Conservation (phyloP, 2,888 invertebrate genomes). For the Harpalus rubripes region DNA sequence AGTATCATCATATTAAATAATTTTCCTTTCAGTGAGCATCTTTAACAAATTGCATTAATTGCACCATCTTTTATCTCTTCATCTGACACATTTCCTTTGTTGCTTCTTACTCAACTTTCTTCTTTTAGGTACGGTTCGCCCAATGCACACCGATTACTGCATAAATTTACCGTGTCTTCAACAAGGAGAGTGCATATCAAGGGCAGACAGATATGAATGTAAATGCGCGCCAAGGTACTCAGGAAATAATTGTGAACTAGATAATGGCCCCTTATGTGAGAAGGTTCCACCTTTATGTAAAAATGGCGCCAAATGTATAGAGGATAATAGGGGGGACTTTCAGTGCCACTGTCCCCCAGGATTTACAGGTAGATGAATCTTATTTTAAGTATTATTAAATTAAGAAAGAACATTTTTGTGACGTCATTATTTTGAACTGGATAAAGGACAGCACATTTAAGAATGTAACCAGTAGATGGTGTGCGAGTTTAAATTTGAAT, state of each 20-base stretch:
- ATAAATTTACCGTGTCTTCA: conserved; percentile 90
- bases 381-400: too few species aligned
- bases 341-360: conserved; percentile 85
- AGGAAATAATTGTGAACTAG: conserved; percentile 92
- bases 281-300: conserved; percentile 80
- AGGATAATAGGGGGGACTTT: conserved; percentile 85
- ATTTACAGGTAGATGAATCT: conserved; percentile 83
- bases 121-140: conserved; percentile 49
- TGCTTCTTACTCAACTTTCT: neutral
- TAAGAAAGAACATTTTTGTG: too few species aligned
- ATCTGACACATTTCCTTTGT: neutral
- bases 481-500: too few species aligned
- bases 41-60: neutral
- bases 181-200: conserved; percentile 89
- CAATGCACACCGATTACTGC: conserved; percentile 81
- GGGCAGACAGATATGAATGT: conserved; percentile 89
- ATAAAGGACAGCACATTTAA: too few species aligned
- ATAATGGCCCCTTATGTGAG: conserved; percentile 86
- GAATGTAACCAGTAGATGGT: too few species aligned
- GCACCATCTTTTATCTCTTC: neutral
- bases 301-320: conserved; percentile 86
- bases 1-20: neutral
- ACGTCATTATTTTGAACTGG: too few species aligned
- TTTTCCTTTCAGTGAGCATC: neutral
- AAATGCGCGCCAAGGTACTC: conserved; percentile 90